phyloP scores from a whole-genome alignment of 1,140 invertebrate species.

The Drosophila baimaii region DNA sequence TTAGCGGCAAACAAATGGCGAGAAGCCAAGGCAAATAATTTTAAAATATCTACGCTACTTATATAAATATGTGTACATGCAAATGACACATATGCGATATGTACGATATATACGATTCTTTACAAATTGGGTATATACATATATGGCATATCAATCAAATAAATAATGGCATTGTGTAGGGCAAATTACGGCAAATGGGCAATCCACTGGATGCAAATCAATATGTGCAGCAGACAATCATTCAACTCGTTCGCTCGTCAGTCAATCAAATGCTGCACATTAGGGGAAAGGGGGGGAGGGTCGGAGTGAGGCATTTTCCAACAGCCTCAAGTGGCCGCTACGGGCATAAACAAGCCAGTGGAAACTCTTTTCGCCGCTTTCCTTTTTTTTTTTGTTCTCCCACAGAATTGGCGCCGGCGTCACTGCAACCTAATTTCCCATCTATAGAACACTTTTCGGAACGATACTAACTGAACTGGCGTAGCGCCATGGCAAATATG shows the following conservation, averaged over 20 bases:
- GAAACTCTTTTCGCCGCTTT: constrained; percentile 55
- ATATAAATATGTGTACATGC: no score
- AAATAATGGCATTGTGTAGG: constrained; percentile 67
- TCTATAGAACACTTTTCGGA: constrained; percentile 42
- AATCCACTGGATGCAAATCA: constrained; percentile 60
- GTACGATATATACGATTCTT: constrained; percentile 27
- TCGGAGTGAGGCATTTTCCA: constrained; percentile 16
- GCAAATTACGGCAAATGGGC: constrained; percentile 43
- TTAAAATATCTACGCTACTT: constrained; percentile 59
- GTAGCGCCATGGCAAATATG: constrained; percentile 67
- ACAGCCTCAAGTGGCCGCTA: constrained; percentile 67
- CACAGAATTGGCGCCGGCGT: constrained; percentile 66
- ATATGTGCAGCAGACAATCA: constrained; percentile 69
- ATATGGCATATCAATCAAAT: constrained; percentile 78
- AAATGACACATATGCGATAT: no score
- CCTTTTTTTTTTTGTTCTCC: constrained; percentile 25
- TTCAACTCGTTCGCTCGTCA: constrained; percentile 50
- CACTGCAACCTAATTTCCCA: constrained; percentile 72
- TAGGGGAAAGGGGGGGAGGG: not conserved
- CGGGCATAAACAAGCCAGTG: constrained; percentile 65
- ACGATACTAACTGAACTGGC: constrained; percentile 57
- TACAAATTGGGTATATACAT: constrained; percentile 11
- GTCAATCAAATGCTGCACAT: constrained; percentile 43
- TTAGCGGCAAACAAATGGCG: constrained; percentile 77
- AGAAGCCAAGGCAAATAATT: constrained; percentile 69